Percentiles rank a stretch among this genome's conserved stretches.
Evolutionary conservation across 2,113 vertebrate genomes (phyloP).

Genomic region (Zapornia atra): DNA sequence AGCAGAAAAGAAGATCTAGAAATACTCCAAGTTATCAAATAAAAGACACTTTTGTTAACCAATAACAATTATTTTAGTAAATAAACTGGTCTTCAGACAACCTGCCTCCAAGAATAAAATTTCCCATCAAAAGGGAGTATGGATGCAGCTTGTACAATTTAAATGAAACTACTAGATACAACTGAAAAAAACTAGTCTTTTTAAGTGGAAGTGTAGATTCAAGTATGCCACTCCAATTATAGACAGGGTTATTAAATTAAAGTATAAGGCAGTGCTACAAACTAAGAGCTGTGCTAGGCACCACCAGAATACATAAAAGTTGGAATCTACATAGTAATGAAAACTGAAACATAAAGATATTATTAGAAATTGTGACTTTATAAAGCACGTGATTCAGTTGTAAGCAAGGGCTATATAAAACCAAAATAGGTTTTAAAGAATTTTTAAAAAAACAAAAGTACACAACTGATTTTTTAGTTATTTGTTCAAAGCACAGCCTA

Average conservation of each 20-base stretch:
- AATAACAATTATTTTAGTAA: background rate
- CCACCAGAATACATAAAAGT: background rate
- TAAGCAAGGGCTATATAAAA: background rate
- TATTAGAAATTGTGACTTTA: background rate
- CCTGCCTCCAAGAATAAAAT: background rate
- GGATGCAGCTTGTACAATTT: background rate
- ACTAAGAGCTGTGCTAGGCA: background rate
- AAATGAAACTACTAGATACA: background rate
- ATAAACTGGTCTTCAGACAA: background rate
- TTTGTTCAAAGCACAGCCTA: background rate
- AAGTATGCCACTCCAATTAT: too few relatives aligned
- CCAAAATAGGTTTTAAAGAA: background rate
- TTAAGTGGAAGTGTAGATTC: background rate
- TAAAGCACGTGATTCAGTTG: background rate
- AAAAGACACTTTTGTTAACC: background rate
- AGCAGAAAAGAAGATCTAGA: background rate
- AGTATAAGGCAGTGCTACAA: background rate
- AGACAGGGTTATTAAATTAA: background rate
- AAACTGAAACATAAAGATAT: background rate
- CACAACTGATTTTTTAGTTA: background rate
- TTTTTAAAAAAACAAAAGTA: background rate
- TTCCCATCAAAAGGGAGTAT: background rate
- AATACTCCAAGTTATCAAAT: background rate
- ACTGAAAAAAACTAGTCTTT: constrained; percentile 14
- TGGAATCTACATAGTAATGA: background rate